Evolutionary conservation across 2,113 vertebrate genomes (phyloP).

Genomic region (Heloderma charlesbogerti): DNA sequence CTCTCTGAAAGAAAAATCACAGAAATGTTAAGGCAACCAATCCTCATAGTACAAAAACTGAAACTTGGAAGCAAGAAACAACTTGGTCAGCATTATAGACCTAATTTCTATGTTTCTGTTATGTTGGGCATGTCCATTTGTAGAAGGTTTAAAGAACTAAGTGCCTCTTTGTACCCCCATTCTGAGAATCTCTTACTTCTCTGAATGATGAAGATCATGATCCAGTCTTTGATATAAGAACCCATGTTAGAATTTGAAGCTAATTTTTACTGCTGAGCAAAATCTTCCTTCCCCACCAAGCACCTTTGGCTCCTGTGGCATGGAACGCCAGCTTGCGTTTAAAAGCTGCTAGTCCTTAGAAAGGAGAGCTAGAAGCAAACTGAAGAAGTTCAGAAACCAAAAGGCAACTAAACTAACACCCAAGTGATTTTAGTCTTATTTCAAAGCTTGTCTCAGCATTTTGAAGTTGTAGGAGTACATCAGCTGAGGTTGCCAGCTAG

Average conservation of each 20-base stretch:
- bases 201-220: background rate
- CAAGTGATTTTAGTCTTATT: background rate
- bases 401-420: background rate
- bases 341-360: background rate
- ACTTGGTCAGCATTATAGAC: background rate
- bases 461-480: too few relatives aligned
- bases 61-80: background rate
- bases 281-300: background rate
- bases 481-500: too few relatives aligned
- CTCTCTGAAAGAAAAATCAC: conserved; percentile 77
- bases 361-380: background rate
- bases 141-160: background rate
- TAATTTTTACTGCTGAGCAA: background rate
- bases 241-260: background rate
- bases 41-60: conserved; percentile 1
- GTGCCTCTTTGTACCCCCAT: too few relatives aligned
- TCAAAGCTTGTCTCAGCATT: too few relatives aligned
- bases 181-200: background rate
- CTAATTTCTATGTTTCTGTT: too few relatives aligned
- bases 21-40: conserved; percentile 37
- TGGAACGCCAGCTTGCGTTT: background rate
- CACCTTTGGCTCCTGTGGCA: background rate
- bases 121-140: background rate
- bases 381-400: background rate
- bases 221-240: background rate